Evolutionary conservation across 2,888 invertebrate genomes (phyloP), one percentile per base, ranked within the genome.

Genomic region (Brassicogethes aeneus): DNA sequence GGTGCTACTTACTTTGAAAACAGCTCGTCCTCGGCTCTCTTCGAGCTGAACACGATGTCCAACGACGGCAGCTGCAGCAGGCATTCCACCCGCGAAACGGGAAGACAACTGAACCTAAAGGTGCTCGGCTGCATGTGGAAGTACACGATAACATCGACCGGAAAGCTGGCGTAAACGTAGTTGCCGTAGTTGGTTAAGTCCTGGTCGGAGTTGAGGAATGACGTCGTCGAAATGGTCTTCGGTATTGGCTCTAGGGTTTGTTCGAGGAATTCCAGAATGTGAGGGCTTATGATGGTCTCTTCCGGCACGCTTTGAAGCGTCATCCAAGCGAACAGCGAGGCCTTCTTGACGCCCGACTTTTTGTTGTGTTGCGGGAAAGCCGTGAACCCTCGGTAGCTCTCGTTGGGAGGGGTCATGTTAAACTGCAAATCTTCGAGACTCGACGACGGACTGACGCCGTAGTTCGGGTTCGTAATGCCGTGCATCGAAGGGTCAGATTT

Each of bases 61-160:
- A 99, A 75, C n/a, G 92, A 90, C 3, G 99, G 99, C 57, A 99
- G 74, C 65, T 93, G 90, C 47, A 96, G 74, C 77, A 95, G 84
- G 61, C 96, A 96, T 70, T 96, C 95, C 2, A 96, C 95, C 46
- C 94, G 74, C 3, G 94, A 94, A 1, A 93, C 89, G 1, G 96
- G 96, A 58, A 94, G 75, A 69, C 96, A 96, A 52, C 91, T 92
- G 70, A 99, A 97, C 43, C 96, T 72, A 69, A 96, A 92, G 0
- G 93, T 91, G 40, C 93, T 93, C 1, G 96, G 95, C 65, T 96
- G 94, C 83, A 97, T 95, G 68, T 93, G 91, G 72, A 99, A 91
- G 70, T 95, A 95, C 32, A 99, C 95, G 54, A 99, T 90, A 15
- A 99, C 95, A 70, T 99, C 97, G 1, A 99, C 95, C 0, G 97